Base-by-base conservation (phyloP, 2,888 invertebrate species). In the Orthosia gracilis region DNA sequence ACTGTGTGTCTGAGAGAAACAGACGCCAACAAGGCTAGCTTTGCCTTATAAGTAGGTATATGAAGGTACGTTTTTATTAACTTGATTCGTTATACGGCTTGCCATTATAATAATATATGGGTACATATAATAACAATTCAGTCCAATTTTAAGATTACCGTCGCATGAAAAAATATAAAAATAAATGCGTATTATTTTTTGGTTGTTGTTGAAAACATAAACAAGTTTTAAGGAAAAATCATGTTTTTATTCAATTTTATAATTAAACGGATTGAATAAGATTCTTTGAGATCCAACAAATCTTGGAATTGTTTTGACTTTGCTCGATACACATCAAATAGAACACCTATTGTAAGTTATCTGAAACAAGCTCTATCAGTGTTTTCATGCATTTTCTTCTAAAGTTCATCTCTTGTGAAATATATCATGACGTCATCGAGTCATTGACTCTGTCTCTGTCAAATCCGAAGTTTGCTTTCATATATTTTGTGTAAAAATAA, bases 11-110 rank as follows among this genome's bases (percentile, higher is more conserved):
- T 84, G 94, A 94, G 93, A 94, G 86, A 88, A 89, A 89, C 91
- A 88, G 89, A 92, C 90, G 90, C 93, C 94, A 93, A 94, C 95
- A 95, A 95, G 95, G 95, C 95, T 96, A 94, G 93, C 94, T 94
- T 93, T 92, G 91, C 96, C 95, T 91, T 95, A 94, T 95, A 95
- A 90, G 94, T 95, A 95, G 90, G 94, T 94, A 93, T 94, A 95
- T 92, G 94, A 95, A 94, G 94, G 94, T 95, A 92, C 92, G 94
- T 94, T 95, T 95, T 95, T 96, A 96, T 96, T 95, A 94, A 95
- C 92, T 94, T 89, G 92, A 94, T 95, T 95, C 95, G 94, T 94
- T 95, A 94, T 93, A 94, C 92, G 91, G 92, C 91, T 93, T 89
- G 92, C 93, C 91, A 94, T 94, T 94, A 94, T 94, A 93, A 94